Evolutionary conservation across 2,113 vertebrate species (phyloP), one percentile per base, ranked within the genome.

Genomic region (Rhinogobius similis): DNA sequence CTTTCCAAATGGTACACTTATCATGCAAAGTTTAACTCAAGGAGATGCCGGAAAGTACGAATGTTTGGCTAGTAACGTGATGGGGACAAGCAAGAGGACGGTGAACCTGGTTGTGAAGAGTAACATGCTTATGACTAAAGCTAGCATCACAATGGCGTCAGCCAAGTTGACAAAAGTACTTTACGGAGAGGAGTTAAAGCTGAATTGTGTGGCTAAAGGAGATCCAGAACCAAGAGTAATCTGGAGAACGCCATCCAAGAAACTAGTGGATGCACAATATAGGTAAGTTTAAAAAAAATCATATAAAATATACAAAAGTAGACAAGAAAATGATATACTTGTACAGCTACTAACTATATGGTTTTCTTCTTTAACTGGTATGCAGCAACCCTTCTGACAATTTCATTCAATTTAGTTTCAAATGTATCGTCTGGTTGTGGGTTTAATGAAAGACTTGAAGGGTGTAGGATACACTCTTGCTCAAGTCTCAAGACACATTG

Each of bases 1-100:
- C 62, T 96, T 97, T 78, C 94, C 95, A 44, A 98, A 98, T 14
- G 97, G 97, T 3, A 98, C 97, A 0, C 94, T 98, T 0, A 88
- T 92, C 66, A 91, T 98, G 61, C 91, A 86, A 12, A 83, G 79
- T 0, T 43, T 95, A 0, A 83, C 86, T 0, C 81, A 75, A 0
- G 82, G 62, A 39, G 90, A 97, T 74, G 87, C 88, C 8, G 96
- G 96, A 3, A 92, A 64, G 52, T 98, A 98, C 0, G 91, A 96
- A 72, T 98, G 97, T 48, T 83, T 90, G 68, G 96, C 94, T 7
- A 91, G 91, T 65, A 98, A 95, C 29, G 41, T 79, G 10, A 88
- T 95, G 62, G 94, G 94, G 4, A 76, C 90, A 2, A 93, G 95
- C 50, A 92, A 84, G 59, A 94, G 96, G 81, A 84, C 67, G 0